Evolutionary conservation across 1,140 invertebrate genomes (phyloP).

Genomic region (Atta cephalotes): DNA sequence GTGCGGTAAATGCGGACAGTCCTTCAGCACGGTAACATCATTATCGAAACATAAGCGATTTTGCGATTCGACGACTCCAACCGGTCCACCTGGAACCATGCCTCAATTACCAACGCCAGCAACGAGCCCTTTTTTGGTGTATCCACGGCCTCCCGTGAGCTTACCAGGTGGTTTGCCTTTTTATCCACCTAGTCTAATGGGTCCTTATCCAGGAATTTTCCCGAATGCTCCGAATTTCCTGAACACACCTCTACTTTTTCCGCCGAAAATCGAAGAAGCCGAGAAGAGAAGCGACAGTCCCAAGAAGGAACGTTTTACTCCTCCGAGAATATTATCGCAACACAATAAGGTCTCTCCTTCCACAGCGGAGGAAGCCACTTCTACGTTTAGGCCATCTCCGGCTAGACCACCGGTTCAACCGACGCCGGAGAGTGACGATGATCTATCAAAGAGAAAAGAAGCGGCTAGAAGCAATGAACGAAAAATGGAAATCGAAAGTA

Average conservation of each 20-base stretch:
- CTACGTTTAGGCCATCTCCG: slow-evolving; percentile 89
- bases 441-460: slow-evolving; percentile 71
- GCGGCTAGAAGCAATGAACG: slow-evolving; percentile 56
- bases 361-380: slow-evolving; percentile 88
- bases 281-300: slow-evolving; percentile 79
- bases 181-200: slow-evolving; percentile 86
- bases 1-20: slow-evolving; percentile 96
- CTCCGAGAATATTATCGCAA: slow-evolving; percentile 81
- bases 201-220: slow-evolving; percentile 85
- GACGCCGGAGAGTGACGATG: slow-evolving; percentile 80
- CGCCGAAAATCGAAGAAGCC: slow-evolving; percentile 81
- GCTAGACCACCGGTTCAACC: slow-evolving; percentile 85
- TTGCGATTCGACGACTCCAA: slow-evolving; percentile 90
- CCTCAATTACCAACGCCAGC: slow-evolving; percentile 85
- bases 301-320: slow-evolving; percentile 85
- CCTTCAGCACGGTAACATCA: slow-evolving; percentile 95
- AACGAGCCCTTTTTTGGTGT: slow-evolving; percentile 90
- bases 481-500: slow-evolving; percentile 62
- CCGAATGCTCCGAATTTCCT: slow-evolving; percentile 88
- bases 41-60: slow-evolving; percentile 94
- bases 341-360: slow-evolving; percentile 88
- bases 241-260: slow-evolving; percentile 88
- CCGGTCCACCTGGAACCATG: slow-evolving; percentile 85
- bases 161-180: slow-evolving; percentile 83
- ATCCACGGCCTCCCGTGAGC: slow-evolving; percentile 85